Base-by-base conservation (phyloP, 2,888 invertebrate species). In the Acholoe squamosa region DNA sequence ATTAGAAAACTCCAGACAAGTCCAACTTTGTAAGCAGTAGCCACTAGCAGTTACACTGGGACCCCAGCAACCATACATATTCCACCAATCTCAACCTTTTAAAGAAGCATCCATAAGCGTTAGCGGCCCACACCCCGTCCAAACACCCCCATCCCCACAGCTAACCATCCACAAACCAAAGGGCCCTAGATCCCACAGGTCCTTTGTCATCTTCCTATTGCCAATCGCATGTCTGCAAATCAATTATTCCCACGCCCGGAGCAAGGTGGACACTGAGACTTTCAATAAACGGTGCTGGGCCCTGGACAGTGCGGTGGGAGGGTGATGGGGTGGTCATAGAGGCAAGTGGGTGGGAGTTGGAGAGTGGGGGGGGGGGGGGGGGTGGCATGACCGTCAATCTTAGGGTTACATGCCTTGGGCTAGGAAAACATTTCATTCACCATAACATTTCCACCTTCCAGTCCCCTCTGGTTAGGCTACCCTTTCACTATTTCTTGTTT, bases 181-280 rank as follows among this genome's bases (percentile, higher is more conserved):
- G 61, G 61, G 43, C 43, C 43, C 43, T 43, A 61, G 16, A 76
- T 76, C 25, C 16, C 76, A 19, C 25, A 10, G 76, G 31, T 76
- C 76, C n/a, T 80, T 43, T 80, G 80, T 80, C 80, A 80, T 80
- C 33, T n/a, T 19, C 19, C 34, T 16, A 80, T 43, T 43, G 34
- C 80, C 80, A 80, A 80, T 80, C 80, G 33, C n/a, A 80, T 34
- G 34, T 34, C 33, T 43, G 80, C 16, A 43, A 80, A 80, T 80
- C 80, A 80, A 80, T 80, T 80, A 80, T 80, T 80, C 80, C 43
- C 43, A 34, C 16, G 80, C 80, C 80, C 22, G 80, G 80, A 25
- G 71, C 14, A 25, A 28, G 80, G 43, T 43, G 80, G 80, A 14
- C 80, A 80, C 34, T 16, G 80, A 34, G 19, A 25, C 25, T 71